phyloP scores from a whole-genome alignment of 2,113 vertebrate genomes.

The Cnemophilus loriae region DNA sequence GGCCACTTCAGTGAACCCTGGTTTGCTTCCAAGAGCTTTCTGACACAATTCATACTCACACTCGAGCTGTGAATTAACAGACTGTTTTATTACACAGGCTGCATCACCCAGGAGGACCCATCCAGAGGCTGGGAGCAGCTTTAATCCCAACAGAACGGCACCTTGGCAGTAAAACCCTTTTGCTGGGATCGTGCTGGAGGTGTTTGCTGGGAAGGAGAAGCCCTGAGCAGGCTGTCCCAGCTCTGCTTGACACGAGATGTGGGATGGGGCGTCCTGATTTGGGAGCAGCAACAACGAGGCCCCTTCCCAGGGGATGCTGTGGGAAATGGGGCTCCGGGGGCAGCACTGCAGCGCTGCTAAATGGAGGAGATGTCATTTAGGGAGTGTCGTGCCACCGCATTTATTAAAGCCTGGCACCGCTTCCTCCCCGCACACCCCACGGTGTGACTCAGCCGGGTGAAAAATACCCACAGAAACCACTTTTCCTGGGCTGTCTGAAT shows the following conservation, averaged over 20 bases:
- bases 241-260: background rate
- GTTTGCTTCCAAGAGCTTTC: background rate
- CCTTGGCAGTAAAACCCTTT: background rate
- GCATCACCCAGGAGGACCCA: background rate
- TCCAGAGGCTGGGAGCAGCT: background rate
- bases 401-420: background rate
- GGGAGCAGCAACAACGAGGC: background rate
- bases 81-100: background rate
- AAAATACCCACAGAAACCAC: background rate
- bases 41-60: background rate
- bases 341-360: background rate
- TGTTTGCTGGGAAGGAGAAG: background rate
- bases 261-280: background rate
- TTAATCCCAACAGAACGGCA: background rate
- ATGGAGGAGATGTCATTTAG: background rate
- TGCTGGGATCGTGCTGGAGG: background rate
- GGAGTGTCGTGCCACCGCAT: background rate
- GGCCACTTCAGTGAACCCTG: background rate
- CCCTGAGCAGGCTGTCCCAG: background rate
- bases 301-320: background rate
- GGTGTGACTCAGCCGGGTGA: background rate
- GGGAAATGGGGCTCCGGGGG: background rate
- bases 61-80: slow-evolving; percentile 20
- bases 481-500: background rate
- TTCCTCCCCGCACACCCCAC: background rate